phyloP scores from a whole-genome alignment of 2,888 invertebrate genomes.

The Caenorhabditis angaria region DNA sequence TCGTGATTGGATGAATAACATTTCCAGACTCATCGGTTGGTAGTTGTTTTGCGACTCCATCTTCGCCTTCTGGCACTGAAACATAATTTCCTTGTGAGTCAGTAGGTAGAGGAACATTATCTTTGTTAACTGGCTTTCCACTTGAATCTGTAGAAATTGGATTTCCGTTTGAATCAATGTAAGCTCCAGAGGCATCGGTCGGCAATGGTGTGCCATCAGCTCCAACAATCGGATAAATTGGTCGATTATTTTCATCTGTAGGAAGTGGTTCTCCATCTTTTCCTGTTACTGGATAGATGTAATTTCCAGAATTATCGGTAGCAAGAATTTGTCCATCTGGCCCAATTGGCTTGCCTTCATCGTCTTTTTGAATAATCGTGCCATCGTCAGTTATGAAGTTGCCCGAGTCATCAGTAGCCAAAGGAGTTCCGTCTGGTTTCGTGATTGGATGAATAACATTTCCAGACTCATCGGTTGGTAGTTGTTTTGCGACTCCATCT shows the following conservation, averaged over 20 bases:
- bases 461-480: slow-evolving; percentile 31
- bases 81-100: slow-evolving; percentile 46
- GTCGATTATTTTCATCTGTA: slow-evolving; percentile 28
- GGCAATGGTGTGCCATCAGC: slow-evolving; percentile 26
- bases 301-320: slow-evolving; percentile 45
- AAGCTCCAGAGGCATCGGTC: slow-evolving; percentile 42
- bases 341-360: slow-evolving; percentile 47
- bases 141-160: slow-evolving; percentile 23
- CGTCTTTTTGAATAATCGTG: slow-evolving; percentile 32
- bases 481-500: slow-evolving; percentile 9
- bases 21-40: slow-evolving; percentile 37
- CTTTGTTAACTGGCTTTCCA: slow-evolving; percentile 20
- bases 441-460: slow-evolving; percentile 41
- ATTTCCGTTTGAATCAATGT: slow-evolving; percentile 29
- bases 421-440: slow-evolving; percentile 35
- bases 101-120: slow-evolving; percentile 46
- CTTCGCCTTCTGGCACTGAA: slow-evolving; percentile 30
- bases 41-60: slow-evolving; percentile 7
- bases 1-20: slow-evolving; percentile 30
- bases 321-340: slow-evolving; percentile 36
- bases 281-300: slow-evolving; percentile 6
- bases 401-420: slow-evolving; percentile 37
- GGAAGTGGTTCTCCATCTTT: slow-evolving; percentile 25
- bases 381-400: slow-evolving; percentile 36
- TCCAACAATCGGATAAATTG: slow-evolving; percentile 31